Evolutionary conservation across 1,140 invertebrate genomes (phyloP).

Genomic region (Vanessa tameamea): DNA sequence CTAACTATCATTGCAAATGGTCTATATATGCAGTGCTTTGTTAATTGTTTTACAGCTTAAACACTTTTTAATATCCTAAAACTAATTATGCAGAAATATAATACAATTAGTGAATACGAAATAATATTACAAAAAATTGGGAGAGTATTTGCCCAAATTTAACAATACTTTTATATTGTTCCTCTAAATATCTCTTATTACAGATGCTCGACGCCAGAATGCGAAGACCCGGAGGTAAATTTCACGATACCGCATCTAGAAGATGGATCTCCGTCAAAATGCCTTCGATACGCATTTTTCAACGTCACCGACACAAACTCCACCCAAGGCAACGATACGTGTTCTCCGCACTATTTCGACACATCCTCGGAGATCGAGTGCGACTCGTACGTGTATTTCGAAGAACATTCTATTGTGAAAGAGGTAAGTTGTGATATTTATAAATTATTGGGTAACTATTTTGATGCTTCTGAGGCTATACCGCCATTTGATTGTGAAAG

Average conservation of each 20-base stretch:
- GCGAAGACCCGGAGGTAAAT: conserved; percentile 58
- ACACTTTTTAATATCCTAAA: no score
- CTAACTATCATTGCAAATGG: no score
- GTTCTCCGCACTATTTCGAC: conserved; percentile 63
- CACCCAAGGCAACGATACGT: conserved; percentile 48
- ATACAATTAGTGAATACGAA: no score
- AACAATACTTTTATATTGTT: no score
- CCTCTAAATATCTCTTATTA: conserved; percentile 14
- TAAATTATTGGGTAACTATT: neutral
- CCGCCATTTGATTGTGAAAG: no score
- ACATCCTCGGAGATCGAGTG: conserved; percentile 62
- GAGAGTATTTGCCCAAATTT: no score
- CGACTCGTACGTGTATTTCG: conserved; percentile 67
- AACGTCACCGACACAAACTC: conserved; percentile 31
- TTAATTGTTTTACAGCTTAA: no score
- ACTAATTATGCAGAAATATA: no score
- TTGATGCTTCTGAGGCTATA: no score
- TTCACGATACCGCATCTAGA: conserved; percentile 62
- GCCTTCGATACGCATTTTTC: conserved; percentile 61
- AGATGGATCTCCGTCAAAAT: conserved; percentile 56
- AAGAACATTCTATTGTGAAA: conserved; percentile 73
- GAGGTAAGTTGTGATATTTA: conserved; percentile 54
- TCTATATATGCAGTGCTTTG: no score
- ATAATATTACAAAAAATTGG: no score
- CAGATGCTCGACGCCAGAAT: conserved; percentile 72